A percentile compares a stretch with the other conserved stretches of the same genome.
phyloP scores from a whole-genome alignment of 2,888 invertebrate genomes.

The Ochlodes sylvanus region DNA sequence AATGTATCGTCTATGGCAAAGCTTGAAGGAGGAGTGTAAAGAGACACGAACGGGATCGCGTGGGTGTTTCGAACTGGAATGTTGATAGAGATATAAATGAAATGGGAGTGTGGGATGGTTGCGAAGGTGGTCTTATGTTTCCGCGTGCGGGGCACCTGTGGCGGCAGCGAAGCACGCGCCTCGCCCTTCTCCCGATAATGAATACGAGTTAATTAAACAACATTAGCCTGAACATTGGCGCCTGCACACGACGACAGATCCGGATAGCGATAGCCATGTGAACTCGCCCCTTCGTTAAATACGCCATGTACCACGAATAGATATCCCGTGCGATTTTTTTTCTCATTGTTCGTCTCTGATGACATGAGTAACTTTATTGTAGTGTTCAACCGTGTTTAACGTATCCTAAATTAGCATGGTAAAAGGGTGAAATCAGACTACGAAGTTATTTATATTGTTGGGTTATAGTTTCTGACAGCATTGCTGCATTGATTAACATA shows the following conservation, averaged over 20 bases:
- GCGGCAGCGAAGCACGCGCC: conserved; percentile 57
- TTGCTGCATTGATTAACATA: no score
- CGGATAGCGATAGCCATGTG: conserved; percentile 60
- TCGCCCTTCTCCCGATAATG: conserved; percentile 64
- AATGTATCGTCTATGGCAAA: conserved; percentile 34
- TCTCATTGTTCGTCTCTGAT: conserved; percentile 20
- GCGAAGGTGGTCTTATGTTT: conserved; percentile 57
- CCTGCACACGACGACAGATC: conserved; percentile 79
- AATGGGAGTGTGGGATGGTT: conserved; percentile 46
- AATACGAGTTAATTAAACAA: conserved; percentile 83
- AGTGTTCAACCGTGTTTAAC: conserved; percentile 9
- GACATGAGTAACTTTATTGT: conserved; percentile 18
- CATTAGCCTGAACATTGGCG: conserved; percentile 79
- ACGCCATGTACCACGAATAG: conserved; percentile 52
- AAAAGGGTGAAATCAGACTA: no score
- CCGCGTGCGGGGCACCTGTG: conserved; percentile 58
- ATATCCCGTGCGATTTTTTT: conserved; percentile 43
- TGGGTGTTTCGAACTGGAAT: conserved; percentile 42
- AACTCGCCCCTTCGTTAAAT: conserved; percentile 62
- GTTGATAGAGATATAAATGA: conserved; percentile 47
- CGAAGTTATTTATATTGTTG: no score
- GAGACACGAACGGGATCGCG: conserved; percentile 33
- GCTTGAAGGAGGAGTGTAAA: conserved; percentile 29
- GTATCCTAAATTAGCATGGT: not conserved
- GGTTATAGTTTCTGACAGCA: no score